Base-by-base conservation (phyloP, 2,113 vertebrate species). In the Microtus montanus region DNA sequence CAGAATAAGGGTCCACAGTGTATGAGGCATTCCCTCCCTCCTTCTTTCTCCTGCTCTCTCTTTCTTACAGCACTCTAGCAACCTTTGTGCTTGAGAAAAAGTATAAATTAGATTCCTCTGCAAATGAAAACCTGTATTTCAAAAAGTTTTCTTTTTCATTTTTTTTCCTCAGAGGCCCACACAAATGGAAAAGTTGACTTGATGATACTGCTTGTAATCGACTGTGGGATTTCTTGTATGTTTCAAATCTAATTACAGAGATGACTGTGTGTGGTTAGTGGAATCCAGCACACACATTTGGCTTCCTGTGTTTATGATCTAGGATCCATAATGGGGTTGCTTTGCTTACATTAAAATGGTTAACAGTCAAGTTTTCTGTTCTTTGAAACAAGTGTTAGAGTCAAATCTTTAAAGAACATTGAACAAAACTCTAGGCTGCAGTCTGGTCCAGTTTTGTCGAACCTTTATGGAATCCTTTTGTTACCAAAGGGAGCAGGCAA, bases 311-410 rank as follows among this genome's bases (percentile, higher is more conserved):
- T 91, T 82, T 95, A 41, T 91, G 54, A 74, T 68, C 38, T 44
- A 80, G 20, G 11, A 30, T 89, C 30, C n/a, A 95, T 96, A 64
- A 22, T 71, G 73, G 61, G 49, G 47, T 91, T 96, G 22, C 17
- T 86, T 89, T 74, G 61, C 54, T 82, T 78, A 83, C 41, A 58
- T 86, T 94, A n/a, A 93, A 89, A 90, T 91, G 90, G 74, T 70
- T 58, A 87, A 24, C 49, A 49, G 63, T 95, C 73, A 86, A 30
- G 90, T 93, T 75, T 85, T 88, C 90, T 92, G 26, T 77, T 92
- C 17, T 83, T 86, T 89, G 91, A 93, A 49, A 77, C 22, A 74
- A 64, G 64, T 58, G 85, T 83, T 58, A 30, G 15, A 8, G 7
- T 79, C 91, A 86, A 74, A 58, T 95, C 22, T 95, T 73, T 47